phyloP scores from a whole-genome alignment of 64 coral and sea anemone species.

The Stylophora pistillata region DNA sequence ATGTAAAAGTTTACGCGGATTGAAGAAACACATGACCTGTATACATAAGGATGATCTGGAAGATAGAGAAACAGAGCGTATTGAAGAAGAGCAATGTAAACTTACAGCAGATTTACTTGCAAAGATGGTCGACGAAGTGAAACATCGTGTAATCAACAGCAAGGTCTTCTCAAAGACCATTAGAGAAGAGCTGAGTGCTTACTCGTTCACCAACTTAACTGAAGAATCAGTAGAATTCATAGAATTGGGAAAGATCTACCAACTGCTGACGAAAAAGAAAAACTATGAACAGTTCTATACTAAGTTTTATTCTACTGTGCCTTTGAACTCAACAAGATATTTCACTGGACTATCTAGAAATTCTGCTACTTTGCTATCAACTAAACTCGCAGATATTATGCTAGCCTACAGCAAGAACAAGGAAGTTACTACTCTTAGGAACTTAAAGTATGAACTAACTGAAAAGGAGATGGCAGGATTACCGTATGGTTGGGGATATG shows the following conservation, averaged over 20 bases:
- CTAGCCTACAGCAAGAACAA: constrained; percentile 16
- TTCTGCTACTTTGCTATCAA: constrained; percentile 10
- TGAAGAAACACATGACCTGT: too few species aligned
- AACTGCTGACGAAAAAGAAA: constrained; percentile 36
- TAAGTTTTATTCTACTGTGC: constrained; percentile 31
- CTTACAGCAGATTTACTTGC: too few species aligned
- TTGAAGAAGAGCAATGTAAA: too few species aligned
- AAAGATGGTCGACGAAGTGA: too few species aligned
- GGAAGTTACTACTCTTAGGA: constrained; percentile 15
- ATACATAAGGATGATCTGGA: too few species aligned
- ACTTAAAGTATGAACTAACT: constrained; percentile 23
- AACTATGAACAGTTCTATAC: constrained; percentile 16
- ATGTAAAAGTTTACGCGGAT: too few species aligned
- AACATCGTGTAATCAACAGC: constrained; percentile 44
- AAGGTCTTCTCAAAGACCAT: constrained; percentile 47
- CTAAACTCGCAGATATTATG: constrained; percentile 14
- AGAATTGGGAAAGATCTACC: constrained; percentile 41
- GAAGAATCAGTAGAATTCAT: constrained; percentile 20
- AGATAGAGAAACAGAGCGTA: too few species aligned
- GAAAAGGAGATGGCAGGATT: constrained; percentile 1
- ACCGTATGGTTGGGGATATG: not conserved
- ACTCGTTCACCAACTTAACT: constrained; percentile 28
- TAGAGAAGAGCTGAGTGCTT: too few species aligned
- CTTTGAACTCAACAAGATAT: not conserved
- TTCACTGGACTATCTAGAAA: constrained; percentile 26